Conservation (phyloP, 2,797 vertebrate species). For the Peromyscus melanophrys region DNA sequence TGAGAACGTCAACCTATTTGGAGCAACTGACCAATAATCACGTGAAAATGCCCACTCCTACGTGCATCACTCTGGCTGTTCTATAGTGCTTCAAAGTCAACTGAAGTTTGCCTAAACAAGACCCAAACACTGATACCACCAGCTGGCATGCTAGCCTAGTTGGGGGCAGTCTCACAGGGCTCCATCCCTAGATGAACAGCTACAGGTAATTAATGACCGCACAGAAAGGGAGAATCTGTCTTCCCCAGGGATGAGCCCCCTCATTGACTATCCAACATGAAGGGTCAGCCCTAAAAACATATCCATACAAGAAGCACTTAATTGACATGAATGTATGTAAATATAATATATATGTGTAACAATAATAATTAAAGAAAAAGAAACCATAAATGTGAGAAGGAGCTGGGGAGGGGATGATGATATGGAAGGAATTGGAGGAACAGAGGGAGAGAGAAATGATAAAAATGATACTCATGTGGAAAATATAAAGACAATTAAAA, state of each 20-base stretch:
- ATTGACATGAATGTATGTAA: background rate
- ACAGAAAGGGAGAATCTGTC: background rate
- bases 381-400: too few species aligned
- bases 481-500: background rate
- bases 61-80: background rate
- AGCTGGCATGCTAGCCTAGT: background rate
- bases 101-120: background rate
- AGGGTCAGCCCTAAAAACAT: background rate
- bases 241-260: background rate
- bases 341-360: background rate
- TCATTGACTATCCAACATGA: background rate
- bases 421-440: background rate
- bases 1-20: background rate
- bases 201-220: background rate
- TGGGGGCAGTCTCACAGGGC: background rate
- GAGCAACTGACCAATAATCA: background rate
- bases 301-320: background rate
- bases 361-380: background rate
- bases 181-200: background rate
- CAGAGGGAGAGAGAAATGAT: background rate
- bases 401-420: background rate
- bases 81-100: conserved; percentile 21
- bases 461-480: background rate
- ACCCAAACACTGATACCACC: background rate
- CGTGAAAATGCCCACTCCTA: background rate